Evolutionary conservation across 1,140 invertebrate genomes (phyloP), one percentile per base, ranked within the genome.

Genomic region (Pissodes strobi): DNA sequence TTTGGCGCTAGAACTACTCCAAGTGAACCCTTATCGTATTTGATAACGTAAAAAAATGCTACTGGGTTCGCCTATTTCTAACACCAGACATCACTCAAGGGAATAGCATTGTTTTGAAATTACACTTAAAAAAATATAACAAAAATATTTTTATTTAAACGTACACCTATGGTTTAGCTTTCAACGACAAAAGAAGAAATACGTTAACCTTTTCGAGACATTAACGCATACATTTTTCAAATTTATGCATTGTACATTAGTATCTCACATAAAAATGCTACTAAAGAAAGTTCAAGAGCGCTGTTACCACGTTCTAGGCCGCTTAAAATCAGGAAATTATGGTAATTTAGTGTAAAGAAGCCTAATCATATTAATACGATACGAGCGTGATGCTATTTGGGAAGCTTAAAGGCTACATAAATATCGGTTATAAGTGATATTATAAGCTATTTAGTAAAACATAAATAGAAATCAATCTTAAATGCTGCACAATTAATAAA

Each of bases 281-380:
- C 41, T 18, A 17, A 45, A 45, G 55, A 57, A 57, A 57, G 55
- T 57, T 57, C 55, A 57, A 45, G 55, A 45, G 41, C 38, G 38
- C 19, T 25, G 22, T 57, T 57, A 45, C n/a, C 19, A 21, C 55
- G 22, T 57, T 18, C 52, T 57, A 30, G 22, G 39, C 55, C 17
- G 55, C 55, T 45, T 57, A 57, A 45, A 57, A 57, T 25, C 55
- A 45, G 55, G 55, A 57, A 57, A 57, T 57, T 57, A 57, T 57
- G 55, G 55, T 57, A 57, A 57, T 57, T 57, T 57, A 17, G 45
- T 45, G 22, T 43, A 43, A 57, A 22, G 41, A 45, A 57, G 55
- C 21, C 55, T 57, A 57, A 57, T 57, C 55, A 45, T 27, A 57
- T 57, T 57, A 45, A 57, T 57, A 45, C 39, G 55, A 57, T 57